phyloP scores from a whole-genome alignment of 2,113 vertebrate species.

The Lycaon pictus region DNA sequence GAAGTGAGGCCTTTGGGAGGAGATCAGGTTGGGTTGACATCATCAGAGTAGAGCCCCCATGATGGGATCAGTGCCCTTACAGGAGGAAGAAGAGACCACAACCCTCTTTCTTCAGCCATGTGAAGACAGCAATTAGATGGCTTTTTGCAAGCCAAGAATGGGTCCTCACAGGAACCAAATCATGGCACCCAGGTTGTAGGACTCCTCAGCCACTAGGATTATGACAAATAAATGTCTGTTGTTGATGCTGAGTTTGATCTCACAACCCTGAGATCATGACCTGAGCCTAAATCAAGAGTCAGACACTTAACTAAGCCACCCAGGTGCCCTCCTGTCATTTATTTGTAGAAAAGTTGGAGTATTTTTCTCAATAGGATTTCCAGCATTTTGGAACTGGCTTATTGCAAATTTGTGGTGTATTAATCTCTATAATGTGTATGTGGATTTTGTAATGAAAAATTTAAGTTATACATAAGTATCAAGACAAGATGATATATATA shows the following conservation, averaged over 20 bases:
- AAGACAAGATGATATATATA: rapidly evolving
- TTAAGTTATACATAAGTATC: not conserved
- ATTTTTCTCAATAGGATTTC: not conserved
- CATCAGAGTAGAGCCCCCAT: not conserved
- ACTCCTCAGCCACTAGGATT: not conserved
- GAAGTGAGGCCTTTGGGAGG: not conserved
- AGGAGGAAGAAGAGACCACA: not conserved
- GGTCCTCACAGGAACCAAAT: not conserved
- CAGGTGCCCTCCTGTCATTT: not conserved
- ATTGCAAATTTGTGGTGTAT: not conserved
- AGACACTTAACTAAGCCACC: not conserved
- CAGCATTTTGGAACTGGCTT: not conserved
- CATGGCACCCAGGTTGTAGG: not conserved
- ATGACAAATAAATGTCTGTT: not conserved
- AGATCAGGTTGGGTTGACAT: not conserved
- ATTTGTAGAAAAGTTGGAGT: not conserved
- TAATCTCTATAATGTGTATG: not conserved
- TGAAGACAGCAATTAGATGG: not conserved
- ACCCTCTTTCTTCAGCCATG: not conserved
- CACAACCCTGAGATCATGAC: not conserved
- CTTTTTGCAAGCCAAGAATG: not conserved
- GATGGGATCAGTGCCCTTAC: not conserved
- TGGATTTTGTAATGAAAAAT: not conserved
- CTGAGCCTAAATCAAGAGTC: not conserved
- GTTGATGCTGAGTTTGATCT: not conserved